Evolutionary conservation across 2,888 invertebrate species (phyloP), one percentile per base, ranked within the genome.

Genomic region (Harpalus rufipes): DNA sequence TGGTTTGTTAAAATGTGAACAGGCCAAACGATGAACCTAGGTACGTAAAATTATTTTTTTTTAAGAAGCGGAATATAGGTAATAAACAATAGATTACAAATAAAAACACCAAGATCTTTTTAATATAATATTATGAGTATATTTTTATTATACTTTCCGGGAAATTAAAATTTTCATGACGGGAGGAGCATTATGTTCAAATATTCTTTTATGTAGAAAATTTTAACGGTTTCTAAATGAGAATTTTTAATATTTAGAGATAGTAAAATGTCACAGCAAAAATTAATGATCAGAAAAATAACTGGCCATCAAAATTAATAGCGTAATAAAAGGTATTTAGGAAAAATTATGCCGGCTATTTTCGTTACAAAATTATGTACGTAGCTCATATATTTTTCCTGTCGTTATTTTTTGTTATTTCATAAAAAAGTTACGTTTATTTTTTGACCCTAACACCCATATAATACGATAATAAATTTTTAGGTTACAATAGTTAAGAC

Each of bases 251-350:
- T 25, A 63, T 63, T 63, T 63, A 21, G 63, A 21, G 63, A 25
- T 63, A 63, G 63, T 25, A 12, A 63, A 63, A 63, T 63, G 63
- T 63, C 63, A 63, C 12, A 25, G 25, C 25, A 63, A 63, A n/a
- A 63, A 63, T 63, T 63, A 63, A 63, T 63, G 63, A 63, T 63
- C 63, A 25, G 63, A 63, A 63, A 61, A 61, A 16, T 61, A 61
- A 61, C 16, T 61, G 59, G 16, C 8, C 59, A 61, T 61, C 59
- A 61, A 61, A 63, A 63, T 63, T 63, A 32, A 63, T 63, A 4
- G 8, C 1, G 12, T 25, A 18, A 25, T 63, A 63, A 63, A 63
- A 63, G 41, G 41, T 68, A 68, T 68, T 68, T 68, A 41, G 68
- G 68, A 68, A 68, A 68, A 39, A 68, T 68, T 68, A 68, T 68